A percentile compares a stretch with the other conserved stretches of the same genome.
These are phyloP conservation scores for Coenonympha arcania DNA, from an alignment of 2,888 invertebrate species.

Conservation along the genomic window DNA sequence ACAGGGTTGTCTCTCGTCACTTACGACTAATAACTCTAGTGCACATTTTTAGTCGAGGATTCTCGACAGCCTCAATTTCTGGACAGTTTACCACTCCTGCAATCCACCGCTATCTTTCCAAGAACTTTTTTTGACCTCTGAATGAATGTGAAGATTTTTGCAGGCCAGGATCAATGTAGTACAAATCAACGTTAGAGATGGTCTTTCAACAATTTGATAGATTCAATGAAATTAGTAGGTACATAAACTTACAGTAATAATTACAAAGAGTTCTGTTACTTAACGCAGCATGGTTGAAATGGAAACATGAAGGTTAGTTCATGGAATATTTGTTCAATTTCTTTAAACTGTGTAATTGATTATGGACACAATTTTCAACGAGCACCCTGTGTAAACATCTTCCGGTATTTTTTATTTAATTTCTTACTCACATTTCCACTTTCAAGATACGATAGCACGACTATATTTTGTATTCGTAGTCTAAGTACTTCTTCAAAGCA, in stretches of 20 bases:
- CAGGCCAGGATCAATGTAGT: too few relatives aligned
- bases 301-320: constrained; percentile 21
- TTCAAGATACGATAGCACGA: not conserved
- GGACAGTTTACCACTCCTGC: too few relatives aligned
- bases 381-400: not conserved
- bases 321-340: not conserved
- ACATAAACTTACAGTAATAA: not conserved
- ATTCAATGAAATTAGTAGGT: not conserved
- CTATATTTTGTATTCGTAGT: too few relatives aligned
- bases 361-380: not conserved
- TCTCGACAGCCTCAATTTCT: too few relatives aligned
- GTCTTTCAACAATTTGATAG: not conserved
- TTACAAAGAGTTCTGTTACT: constrained; percentile 6
- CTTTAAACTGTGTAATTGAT: not conserved
- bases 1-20: too few relatives aligned
- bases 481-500: not conserved
- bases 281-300: constrained; percentile 20
- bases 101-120: too few relatives aligned
- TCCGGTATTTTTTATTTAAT: not conserved
- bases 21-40: too few relatives aligned
- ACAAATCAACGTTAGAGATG: too few relatives aligned
- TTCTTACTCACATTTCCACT: not conserved
- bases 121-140: too few relatives aligned
- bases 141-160: too few relatives aligned
- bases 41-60: too few relatives aligned